A percentile compares a stretch with the other conserved stretches of the same genome.
phyloP scores from a whole-genome alignment of 1,140 invertebrate species.

The Drosophila repleta region DNA sequence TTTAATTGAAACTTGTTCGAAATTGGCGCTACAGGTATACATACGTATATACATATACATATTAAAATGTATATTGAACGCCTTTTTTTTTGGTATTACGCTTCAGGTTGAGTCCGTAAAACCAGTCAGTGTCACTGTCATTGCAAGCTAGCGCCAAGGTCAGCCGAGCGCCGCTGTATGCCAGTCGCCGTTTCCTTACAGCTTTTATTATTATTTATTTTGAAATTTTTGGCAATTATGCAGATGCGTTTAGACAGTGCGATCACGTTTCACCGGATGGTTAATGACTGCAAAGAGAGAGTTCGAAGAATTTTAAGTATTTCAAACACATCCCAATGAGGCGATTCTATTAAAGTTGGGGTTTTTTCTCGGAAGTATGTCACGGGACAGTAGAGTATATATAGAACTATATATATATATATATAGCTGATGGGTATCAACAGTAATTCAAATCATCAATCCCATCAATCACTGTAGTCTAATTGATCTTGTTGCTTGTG shows the following conservation, averaged over 20 bases:
- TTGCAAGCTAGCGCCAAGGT: constrained; percentile 59
- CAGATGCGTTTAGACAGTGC: constrained; percentile 8
- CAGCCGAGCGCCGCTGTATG: constrained; percentile 41
- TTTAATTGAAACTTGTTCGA: constrained; percentile 21
- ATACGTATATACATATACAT: constrained; percentile 31
- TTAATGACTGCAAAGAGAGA: constrained; percentile 17
- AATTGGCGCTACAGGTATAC: constrained; percentile 35
- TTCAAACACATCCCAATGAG: not conserved
- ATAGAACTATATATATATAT: too few relatives aligned
- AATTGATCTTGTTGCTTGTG: too few relatives aligned
- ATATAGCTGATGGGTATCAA: too few relatives aligned
- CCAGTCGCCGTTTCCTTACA: constrained; percentile 51
- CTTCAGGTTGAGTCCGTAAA: constrained; percentile 54
- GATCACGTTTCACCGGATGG: constrained; percentile 23
- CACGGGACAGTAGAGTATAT: not conserved
- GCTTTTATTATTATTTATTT: constrained; percentile 24
- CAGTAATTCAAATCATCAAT: too few relatives aligned
- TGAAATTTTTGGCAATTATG: constrained; percentile 8
- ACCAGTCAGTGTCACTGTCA: constrained; percentile 66
- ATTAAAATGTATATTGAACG: constrained; percentile 9
- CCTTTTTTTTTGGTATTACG: constrained; percentile 45
- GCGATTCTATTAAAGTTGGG: not conserved
- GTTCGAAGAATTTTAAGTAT: not conserved
- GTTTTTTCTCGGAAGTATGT: not conserved
- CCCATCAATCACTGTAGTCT: too few relatives aligned